These are phyloP conservation scores for Eupithecia abbreviata DNA, from an alignment of 2,888 invertebrate species.

Conservation along the genomic window DNA sequence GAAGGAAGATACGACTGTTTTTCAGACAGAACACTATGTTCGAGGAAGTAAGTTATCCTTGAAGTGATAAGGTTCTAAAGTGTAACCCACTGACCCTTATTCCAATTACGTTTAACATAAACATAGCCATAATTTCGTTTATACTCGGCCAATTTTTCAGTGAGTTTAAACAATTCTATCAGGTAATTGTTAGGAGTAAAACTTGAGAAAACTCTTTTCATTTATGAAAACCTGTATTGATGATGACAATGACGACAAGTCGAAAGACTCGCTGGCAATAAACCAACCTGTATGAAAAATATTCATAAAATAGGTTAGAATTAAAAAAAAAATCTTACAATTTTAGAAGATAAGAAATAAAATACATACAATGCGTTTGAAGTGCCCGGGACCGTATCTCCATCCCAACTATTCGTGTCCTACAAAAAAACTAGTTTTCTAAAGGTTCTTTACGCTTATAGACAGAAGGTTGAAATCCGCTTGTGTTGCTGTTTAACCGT, in stretches of 20 bases:
- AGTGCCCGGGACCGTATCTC: neutral
- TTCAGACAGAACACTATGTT: neutral
- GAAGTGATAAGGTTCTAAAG: neutral
- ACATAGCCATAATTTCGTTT: neutral
- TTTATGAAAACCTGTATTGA: neutral
- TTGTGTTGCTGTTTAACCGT: slow-evolving; percentile 10
- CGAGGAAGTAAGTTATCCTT: neutral
- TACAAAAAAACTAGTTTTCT: neutral
- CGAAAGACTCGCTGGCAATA: no score
- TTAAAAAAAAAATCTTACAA: no score
- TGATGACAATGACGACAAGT: neutral
- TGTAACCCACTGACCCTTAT: neutral
- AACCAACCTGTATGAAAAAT: no score
- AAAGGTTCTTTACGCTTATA: slow-evolving; percentile 4
- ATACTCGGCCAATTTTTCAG: neutral
- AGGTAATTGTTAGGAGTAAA: neutral
- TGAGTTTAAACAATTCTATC: neutral
- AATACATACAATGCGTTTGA: neutral
- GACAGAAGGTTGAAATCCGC: slow-evolving; percentile 16
- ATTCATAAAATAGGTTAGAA: no score
- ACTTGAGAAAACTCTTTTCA: neutral
- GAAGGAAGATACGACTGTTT: neutral
- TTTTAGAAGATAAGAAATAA: no score
- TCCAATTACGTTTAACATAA: neutral
- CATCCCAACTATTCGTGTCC: neutral